phyloP scores from a whole-genome alignment of 2,888 invertebrate genomes.

The Eueremaeus valkanovi region DNA sequence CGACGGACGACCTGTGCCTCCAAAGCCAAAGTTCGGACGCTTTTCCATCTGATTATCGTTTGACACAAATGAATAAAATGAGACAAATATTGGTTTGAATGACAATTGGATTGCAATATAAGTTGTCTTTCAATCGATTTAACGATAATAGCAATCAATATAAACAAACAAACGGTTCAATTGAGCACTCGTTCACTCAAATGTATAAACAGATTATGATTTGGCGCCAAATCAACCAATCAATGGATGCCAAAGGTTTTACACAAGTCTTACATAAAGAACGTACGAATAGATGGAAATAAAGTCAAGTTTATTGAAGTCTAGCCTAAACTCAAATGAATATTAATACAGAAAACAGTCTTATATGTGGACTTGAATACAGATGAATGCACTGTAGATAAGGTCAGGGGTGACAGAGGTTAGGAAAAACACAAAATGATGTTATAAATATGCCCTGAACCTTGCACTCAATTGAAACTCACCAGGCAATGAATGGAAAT shows the following conservation, averaged over 20 bases:
- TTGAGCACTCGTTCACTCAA: not conserved
- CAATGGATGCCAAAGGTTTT: not conserved
- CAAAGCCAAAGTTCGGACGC: not conserved
- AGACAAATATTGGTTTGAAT: not conserved
- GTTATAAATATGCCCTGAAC: too few species aligned
- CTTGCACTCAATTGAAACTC: too few species aligned
- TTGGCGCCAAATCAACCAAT: constrained; percentile 20
- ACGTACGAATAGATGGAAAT: too few species aligned
- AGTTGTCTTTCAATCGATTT: not conserved
- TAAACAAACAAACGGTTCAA: not conserved
- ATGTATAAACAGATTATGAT: not conserved
- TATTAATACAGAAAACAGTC: too few species aligned
- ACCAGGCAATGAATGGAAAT: too few species aligned
- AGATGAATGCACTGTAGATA: too few species aligned
- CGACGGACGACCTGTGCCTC: constrained; percentile 1
- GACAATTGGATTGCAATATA: not conserved
- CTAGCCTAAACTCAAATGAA: too few species aligned
- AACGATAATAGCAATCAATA: not conserved
- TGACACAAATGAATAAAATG: not conserved
- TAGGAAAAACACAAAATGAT: too few species aligned
- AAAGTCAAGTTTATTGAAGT: too few species aligned
- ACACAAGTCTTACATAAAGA: not conserved
- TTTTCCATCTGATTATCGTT: not conserved
- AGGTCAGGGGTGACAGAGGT: too few species aligned
- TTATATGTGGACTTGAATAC: too few species aligned